Percentiles rank a stretch among this genome's conserved stretches.
Conservation (phyloP, 2,797 vertebrate genomes). For the Vultur gryphus region DNA sequence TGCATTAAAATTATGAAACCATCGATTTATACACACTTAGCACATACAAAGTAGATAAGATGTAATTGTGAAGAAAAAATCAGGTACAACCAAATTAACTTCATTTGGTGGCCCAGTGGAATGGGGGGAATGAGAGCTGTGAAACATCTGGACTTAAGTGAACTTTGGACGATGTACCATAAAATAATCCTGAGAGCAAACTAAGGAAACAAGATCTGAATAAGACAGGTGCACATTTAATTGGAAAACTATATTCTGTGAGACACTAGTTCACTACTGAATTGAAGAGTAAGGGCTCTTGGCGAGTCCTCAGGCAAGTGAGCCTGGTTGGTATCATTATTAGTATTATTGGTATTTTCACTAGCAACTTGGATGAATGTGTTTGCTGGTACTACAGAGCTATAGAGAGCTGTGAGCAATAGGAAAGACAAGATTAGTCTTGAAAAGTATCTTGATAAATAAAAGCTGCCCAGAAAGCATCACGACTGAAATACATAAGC, state of each 20-base stretch:
- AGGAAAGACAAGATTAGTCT: not conserved
- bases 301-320: not conserved
- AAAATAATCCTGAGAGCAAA: not conserved
- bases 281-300: not conserved
- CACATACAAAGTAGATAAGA: not conserved
- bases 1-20: not conserved
- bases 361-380: not conserved
- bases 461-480: not conserved
- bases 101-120: not conserved
- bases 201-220: not conserved
- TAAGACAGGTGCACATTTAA: not conserved
- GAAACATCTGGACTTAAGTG: not conserved
- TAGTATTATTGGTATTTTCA: not conserved
- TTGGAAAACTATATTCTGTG: not conserved
- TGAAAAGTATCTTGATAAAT: not conserved
- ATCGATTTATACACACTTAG: not conserved
- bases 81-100: not conserved
- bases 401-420: not conserved
- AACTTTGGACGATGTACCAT: not conserved
- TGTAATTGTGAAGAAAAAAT: not conserved
- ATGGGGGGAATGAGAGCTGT: rapidly evolving
- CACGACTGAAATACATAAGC: not conserved
- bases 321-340: rapidly evolving
- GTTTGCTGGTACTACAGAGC: not conserved
- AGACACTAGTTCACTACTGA: not conserved